phyloP scores from a whole-genome alignment of 92 coral and sea anemone genomes.

The Phymanthus crucifer region DNA sequence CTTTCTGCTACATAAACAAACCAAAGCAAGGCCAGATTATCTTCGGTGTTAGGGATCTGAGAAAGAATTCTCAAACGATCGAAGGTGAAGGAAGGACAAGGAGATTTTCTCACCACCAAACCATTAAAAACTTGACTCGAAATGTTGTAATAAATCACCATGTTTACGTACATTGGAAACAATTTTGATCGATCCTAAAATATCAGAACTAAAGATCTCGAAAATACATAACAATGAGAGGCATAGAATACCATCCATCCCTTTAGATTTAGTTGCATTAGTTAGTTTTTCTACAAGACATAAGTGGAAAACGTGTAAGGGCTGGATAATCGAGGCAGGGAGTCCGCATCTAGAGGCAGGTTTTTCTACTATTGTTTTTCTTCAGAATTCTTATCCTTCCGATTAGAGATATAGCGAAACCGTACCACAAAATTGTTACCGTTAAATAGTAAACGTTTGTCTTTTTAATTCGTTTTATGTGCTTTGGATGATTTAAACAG shows the following conservation, averaged over 20 bases:
- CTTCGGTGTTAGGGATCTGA: not conserved
- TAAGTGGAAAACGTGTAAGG: slow-evolving; percentile 1
- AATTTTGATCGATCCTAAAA: not conserved
- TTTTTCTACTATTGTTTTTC: slow-evolving; percentile 7
- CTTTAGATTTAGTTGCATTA: not conserved
- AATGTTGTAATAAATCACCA: not conserved
- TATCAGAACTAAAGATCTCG: not conserved
- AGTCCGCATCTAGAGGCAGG: not conserved
- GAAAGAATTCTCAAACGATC: not conserved
- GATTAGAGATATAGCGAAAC: slow-evolving; percentile 1
- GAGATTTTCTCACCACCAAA: no score
- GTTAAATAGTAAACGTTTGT: slow-evolving; percentile 1
- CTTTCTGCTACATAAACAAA: not conserved
- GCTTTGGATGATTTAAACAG: not conserved
- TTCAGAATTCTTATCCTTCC: slow-evolving; percentile 8
- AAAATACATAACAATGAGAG: not conserved
- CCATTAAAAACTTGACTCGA: not conserved
- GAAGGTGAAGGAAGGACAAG: not conserved
- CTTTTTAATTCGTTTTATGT: slow-evolving; percentile 11
- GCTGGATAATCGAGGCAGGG: slow-evolving; percentile 23
- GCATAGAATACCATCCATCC: not conserved
- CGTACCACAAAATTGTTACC: slow-evolving; percentile 17
- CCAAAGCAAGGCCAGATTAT: not conserved
- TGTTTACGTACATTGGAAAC: not conserved
- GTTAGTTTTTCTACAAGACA: not conserved